Evolutionary conservation across 2,888 invertebrate species (phyloP).

Genomic region (Oxystoma pomonae): DNA sequence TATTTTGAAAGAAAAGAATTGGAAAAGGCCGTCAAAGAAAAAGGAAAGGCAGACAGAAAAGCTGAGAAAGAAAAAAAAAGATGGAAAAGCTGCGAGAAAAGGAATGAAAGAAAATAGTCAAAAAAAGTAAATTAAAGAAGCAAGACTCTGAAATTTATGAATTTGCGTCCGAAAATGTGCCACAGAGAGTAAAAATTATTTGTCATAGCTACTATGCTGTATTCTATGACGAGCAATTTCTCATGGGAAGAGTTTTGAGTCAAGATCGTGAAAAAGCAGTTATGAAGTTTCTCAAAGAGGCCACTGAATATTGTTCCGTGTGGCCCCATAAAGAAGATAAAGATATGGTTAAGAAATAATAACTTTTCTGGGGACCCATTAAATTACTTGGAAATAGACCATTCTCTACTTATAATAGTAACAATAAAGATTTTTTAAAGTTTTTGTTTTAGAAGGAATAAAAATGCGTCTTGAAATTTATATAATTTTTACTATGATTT

Average conservation of each 20-base stretch:
- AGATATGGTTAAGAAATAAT: conserved; percentile 4
- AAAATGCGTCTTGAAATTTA: background rate
- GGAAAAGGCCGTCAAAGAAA: conserved; percentile 5
- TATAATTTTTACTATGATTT: background rate
- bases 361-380: conserved; percentile 6
- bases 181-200: background rate
- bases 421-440: background rate
- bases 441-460: background rate
- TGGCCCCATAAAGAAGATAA: conserved; percentile 7
- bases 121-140: conserved; percentile 7
- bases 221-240: background rate
- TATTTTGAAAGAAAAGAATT: conserved; percentile 3
- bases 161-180: conserved; percentile 2
- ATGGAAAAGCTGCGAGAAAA: conserved; percentile 5
- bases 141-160: conserved; percentile 1
- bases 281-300: conserved; percentile 7
- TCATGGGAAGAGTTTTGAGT: background rate
- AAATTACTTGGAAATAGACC: conserved; percentile 3
- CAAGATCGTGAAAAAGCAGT: conserved; percentile 1
- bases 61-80: conserved; percentile 6
- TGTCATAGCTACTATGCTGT: background rate
- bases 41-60: conserved; percentile 2
- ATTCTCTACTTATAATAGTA: background rate
- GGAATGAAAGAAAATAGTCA: conserved; percentile 4
- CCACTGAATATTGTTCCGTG: conserved; percentile 1